Conservation (phyloP, 2,888 invertebrate species). For the Dione vanillae region DNA sequence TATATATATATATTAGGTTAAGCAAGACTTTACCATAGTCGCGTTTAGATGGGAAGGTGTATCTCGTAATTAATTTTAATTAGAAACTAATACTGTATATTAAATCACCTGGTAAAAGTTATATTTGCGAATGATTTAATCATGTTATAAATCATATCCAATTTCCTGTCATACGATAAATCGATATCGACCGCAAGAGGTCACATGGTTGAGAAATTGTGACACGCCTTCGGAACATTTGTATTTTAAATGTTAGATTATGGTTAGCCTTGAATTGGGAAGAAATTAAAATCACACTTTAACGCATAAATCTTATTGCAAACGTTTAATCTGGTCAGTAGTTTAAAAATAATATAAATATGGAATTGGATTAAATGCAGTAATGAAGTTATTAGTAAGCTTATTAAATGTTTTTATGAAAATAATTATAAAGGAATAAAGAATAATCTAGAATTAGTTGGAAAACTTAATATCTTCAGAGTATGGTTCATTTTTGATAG, state of each 20-base stretch:
- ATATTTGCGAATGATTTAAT: constrained; percentile 1
- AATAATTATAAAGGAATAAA: too few relatives aligned
- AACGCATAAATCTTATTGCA: too few relatives aligned
- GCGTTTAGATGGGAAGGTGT: background rate
- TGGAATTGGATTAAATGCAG: too few relatives aligned
- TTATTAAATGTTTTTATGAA: too few relatives aligned
- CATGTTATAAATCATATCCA: constrained; percentile 32
- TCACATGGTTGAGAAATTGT: constrained; percentile 42
- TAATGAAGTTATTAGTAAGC: too few relatives aligned
- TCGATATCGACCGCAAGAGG: constrained; percentile 44
- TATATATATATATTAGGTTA: too few relatives aligned
- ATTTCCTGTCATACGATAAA: constrained; percentile 41
- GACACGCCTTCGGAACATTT: constrained; percentile 32
- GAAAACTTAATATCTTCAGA: too few relatives aligned
- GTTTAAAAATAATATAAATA: too few relatives aligned
- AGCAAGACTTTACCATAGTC: background rate
- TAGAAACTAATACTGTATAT: background rate
- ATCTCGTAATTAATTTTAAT: background rate
- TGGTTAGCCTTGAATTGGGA: constrained; percentile 4
- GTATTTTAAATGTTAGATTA: constrained; percentile 23
- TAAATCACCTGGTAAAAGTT: background rate
- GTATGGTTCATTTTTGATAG: too few relatives aligned
- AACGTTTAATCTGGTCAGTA: too few relatives aligned
- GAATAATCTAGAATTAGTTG: too few relatives aligned
- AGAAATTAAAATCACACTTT: background rate